Percentiles rank a stretch among this genome's conserved stretches.
Conservation (phyloP, 2,888 invertebrate genomes). For the Tinea pellionella region DNA sequence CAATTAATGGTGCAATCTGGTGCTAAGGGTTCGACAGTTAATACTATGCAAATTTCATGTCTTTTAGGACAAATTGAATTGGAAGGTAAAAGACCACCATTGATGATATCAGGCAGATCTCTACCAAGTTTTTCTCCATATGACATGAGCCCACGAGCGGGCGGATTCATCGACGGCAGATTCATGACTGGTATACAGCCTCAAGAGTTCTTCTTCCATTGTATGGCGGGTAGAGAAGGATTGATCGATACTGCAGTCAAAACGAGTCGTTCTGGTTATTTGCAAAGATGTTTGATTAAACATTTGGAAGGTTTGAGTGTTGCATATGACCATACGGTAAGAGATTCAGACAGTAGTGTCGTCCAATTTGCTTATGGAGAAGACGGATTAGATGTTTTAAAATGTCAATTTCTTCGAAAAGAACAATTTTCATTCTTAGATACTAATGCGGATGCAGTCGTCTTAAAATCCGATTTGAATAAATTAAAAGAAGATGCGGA, state of each 20-base stretch:
- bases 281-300: conserved; percentile 97
- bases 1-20: conserved; percentile 99
- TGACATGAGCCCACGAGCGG: conserved; percentile 90
- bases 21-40: conserved; percentile 98
- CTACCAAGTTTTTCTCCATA: conserved; percentile 92
- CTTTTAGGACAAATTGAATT: conserved; percentile 97
- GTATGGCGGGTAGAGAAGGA: conserved; percentile 99
- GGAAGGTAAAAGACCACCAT: conserved; percentile 95
- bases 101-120: conserved; percentile 93
- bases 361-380: conserved; percentile 96
- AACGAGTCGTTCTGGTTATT: conserved; percentile 97
- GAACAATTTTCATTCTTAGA: conserved; percentile 84
- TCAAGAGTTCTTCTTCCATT: conserved; percentile 99
- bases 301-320: conserved; percentile 96
- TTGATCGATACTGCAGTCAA: conserved; percentile 99
- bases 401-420: conserved; percentile 83
- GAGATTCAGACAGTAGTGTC: conserved; percentile 93
- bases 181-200: conserved; percentile 99
- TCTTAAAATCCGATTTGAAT: conserved; percentile 67
- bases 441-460: conserved; percentile 79
- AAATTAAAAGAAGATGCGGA: conserved; percentile 69
- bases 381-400: conserved; percentile 91
- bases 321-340: conserved; percentile 93
- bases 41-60: conserved; percentile 98
- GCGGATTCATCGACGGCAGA: conserved; percentile 95